Evolutionary conservation across 1,140 invertebrate species (phyloP).

Genomic region (Temnothorax nylanderi): DNA sequence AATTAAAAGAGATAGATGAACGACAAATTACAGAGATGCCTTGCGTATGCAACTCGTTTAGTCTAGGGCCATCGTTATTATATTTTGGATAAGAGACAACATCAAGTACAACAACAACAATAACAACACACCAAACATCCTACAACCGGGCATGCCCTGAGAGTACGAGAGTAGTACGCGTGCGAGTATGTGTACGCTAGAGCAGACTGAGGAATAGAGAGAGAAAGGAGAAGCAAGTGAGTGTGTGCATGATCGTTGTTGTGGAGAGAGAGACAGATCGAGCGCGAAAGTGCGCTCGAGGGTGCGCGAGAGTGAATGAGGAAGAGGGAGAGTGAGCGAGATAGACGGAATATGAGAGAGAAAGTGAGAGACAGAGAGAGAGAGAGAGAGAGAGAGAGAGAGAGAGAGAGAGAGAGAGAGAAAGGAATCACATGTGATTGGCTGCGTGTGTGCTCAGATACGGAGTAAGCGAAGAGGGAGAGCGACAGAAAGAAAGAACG

Average conservation of each 20-base stretch:
- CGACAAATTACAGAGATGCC: slow-evolving; percentile 10
- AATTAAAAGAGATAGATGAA: slow-evolving; percentile 25
- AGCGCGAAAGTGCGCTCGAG: slow-evolving; percentile 59
- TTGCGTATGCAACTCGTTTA: slow-evolving; percentile 16
- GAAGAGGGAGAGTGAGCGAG: slow-evolving; percentile 6
- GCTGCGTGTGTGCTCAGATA: slow-evolving; percentile 23
- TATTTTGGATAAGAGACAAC: slow-evolving; percentile 56
- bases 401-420: slow-evolving; percentile 38
- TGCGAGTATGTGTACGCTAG: slow-evolving; percentile 67
- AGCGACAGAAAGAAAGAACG: slow-evolving; percentile 57
- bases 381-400: slow-evolving; percentile 24
- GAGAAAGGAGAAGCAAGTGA: slow-evolving; percentile 45
- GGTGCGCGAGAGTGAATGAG: slow-evolving; percentile 54
- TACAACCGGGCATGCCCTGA: slow-evolving; percentile 86
- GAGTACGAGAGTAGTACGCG: slow-evolving; percentile 85
- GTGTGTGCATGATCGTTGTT: slow-evolving; percentile 22
- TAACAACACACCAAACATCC: slow-evolving; percentile 81
- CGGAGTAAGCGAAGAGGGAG: slow-evolving; percentile 20
- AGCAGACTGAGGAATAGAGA: slow-evolving; percentile 6
- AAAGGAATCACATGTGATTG: slow-evolving; percentile 48
- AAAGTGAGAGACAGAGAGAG: slow-evolving; percentile 44
- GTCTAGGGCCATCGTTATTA: slow-evolving; percentile 52
- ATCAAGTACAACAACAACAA: slow-evolving; percentile 64
- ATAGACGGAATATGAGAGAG: slow-evolving; percentile 15
- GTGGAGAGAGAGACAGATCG: slow-evolving; percentile 60